phyloP scores from a whole-genome alignment of 2,797 vertebrate genomes.

The Eulemur mongoz region DNA sequence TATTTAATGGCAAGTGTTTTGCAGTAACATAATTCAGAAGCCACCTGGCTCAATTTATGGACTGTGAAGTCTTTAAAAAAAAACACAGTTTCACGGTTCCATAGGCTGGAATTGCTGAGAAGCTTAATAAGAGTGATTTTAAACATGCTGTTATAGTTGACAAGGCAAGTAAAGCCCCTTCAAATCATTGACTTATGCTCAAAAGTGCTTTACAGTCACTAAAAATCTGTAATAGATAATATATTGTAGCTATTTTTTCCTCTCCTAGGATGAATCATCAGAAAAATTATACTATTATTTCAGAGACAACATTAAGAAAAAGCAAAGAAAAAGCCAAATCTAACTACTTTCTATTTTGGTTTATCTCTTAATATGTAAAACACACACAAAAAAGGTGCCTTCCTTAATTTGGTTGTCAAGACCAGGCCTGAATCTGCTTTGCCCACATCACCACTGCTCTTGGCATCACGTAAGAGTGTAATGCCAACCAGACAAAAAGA shows the following conservation, averaged over 20 bases:
- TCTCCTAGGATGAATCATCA: neutral
- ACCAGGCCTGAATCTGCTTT: neutral
- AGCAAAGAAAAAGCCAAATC: neutral
- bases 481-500: neutral
- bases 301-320: neutral
- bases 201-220: constrained; percentile 30
- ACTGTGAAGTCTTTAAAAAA: neutral
- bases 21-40: constrained; percentile 19
- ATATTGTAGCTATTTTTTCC: neutral
- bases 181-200: neutral
- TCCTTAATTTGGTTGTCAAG: neutral
- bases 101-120: neutral
- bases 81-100: neutral
- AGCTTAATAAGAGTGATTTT: constrained; percentile 22
- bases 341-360: neutral
- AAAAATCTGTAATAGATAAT: neutral
- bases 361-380: neutral
- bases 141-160: constrained; percentile 4
- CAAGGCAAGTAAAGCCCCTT: constrained; percentile 39
- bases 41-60: neutral
- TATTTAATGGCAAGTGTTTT: constrained; percentile 29
- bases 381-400: neutral
- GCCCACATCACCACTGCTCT: neutral
- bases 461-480: neutral
- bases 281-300: neutral